Evolutionary conservation across 2,797 vertebrate genomes (phyloP).

Genomic region (Protosalanx chinensis): DNA sequence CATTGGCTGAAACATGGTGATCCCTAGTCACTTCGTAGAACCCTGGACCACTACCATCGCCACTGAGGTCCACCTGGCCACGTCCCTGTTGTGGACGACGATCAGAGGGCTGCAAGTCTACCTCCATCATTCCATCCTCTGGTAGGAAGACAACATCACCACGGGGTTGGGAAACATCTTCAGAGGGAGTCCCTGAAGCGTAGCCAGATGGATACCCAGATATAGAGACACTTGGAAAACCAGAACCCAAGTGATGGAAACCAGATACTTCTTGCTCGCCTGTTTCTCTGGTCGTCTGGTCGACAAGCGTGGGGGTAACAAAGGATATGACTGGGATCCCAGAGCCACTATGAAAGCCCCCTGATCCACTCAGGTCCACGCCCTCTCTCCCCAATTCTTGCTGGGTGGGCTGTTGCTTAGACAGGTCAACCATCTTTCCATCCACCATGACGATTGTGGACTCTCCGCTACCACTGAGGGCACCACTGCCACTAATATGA

Average conservation of each 20-base stretch:
- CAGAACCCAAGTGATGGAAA: conserved; percentile 70
- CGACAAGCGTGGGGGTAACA: conserved; percentile 61
- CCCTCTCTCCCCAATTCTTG: conserved; percentile 51
- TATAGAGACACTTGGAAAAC: conserved; percentile 67
- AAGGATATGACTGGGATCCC: conserved; percentile 72
- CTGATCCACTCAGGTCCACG: conserved; percentile 44
- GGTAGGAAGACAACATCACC: conserved; percentile 72
- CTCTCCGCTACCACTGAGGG: conserved; percentile 40
- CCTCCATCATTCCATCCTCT: conserved; percentile 73
- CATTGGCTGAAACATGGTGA: conserved; percentile 36
- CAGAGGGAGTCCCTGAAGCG: conserved; percentile 40
- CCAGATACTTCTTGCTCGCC: conserved; percentile 79
- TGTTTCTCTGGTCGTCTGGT: conserved; percentile 67
- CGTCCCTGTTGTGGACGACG: conserved; percentile 73
- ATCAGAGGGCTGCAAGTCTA: conserved; percentile 55
- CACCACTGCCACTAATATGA: conserved; percentile 51
- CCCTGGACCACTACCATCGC: conserved; percentile 58
- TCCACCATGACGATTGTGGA: conserved; percentile 53
- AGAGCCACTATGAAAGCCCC: conserved; percentile 55
- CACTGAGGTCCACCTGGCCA: conserved; percentile 67
- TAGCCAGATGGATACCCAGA: conserved; percentile 69
- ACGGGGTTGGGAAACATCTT: conserved; percentile 55
- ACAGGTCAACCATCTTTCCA: conserved; percentile 42
- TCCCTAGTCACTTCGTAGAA: conserved; percentile 42
- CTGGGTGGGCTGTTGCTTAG: conserved; percentile 28